Percentiles rank a stretch among this genome's conserved stretches.
Evolutionary conservation across 1,140 invertebrate species (phyloP).

Genomic region (Latrodectus geometricus): DNA sequence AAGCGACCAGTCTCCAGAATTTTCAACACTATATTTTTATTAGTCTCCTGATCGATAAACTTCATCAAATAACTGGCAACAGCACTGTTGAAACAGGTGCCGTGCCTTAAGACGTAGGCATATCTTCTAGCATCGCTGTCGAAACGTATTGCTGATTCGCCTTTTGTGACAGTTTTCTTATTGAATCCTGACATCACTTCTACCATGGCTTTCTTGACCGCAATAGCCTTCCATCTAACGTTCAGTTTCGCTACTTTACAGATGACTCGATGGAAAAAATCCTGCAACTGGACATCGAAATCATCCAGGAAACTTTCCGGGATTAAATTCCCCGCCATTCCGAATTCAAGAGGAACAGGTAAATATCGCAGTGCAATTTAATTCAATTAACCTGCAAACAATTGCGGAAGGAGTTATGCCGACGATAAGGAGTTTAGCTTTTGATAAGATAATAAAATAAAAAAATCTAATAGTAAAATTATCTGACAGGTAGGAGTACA

Average conservation of each 20-base stretch:
- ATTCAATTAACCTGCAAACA: too few species aligned
- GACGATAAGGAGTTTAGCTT: too few species aligned
- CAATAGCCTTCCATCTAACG: background rate
- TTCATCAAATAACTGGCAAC: constrained; percentile 9
- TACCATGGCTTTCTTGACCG: background rate
- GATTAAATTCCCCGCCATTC: too few species aligned
- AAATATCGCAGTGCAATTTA: too few species aligned
- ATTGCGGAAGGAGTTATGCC: too few species aligned
- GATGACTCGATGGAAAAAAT: background rate
- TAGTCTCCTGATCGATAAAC: background rate
- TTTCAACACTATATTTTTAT: background rate
- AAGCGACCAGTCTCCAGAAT: background rate
- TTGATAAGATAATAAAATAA: too few species aligned
- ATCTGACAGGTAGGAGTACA: too few species aligned
- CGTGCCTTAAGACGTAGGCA: constrained; percentile 35
- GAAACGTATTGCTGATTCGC: background rate
- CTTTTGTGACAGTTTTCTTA: background rate
- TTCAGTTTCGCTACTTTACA: background rate
- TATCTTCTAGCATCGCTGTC: constrained; percentile 9
- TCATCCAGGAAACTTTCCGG: background rate
- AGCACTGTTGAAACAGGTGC: constrained; percentile 33
- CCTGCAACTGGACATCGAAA: background rate
- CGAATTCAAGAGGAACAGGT: too few species aligned
- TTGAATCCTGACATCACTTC: background rate
- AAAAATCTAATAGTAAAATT: too few species aligned